Base-by-base conservation (phyloP, 2,113 vertebrate species). In the Ochotona curzoniae region DNA sequence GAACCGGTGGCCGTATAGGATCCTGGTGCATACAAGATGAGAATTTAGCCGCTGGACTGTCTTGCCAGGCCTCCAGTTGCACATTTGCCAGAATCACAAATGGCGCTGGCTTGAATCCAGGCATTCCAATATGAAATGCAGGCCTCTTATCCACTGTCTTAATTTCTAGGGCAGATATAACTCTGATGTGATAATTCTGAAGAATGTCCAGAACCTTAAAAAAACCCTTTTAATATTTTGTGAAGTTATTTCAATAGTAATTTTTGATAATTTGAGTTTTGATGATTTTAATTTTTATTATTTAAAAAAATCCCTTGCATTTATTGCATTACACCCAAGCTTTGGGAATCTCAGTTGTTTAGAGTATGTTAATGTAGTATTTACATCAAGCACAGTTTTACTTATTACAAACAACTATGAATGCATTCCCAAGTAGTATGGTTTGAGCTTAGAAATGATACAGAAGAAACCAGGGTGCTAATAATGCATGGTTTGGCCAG, bases 191-290 rank as follows among this genome's bases (percentile, higher is more conserved):
- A 17, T 89, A 64, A 74, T 69, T 61, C 85, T 91, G 60, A 47
- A 69, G 38, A 67, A 79, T 80, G 12, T 63, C 74, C 54, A 84
- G 61, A 30, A 17, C 60, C 79, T 89, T 80, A 28, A 70, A 76
- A 51, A 76, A 67, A 83, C 13, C 26, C 8, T 64, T 87, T 78
- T 93, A 73, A 76, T 79, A 51, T 94, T 51, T 67, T 66, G 18
- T 94, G 7, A 90, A 47, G 4, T 74, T 83, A 64, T 74, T 94
- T 93, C 1, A 49, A 5, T 54, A 49, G 51, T 86, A 87, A 87
- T 83, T 86, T 54, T 76, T 63, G 26, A 7, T 54, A 85, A 51
- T 26, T 64, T 15, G 3, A 8, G 2, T 71, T n/a, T 85, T 88
- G 30, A 26, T 1, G 64, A 3, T 79, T 93, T 87, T 73, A 17